Conservation (phyloP, 1,140 invertebrate genomes). For the Macrocentrus cingulum region DNA sequence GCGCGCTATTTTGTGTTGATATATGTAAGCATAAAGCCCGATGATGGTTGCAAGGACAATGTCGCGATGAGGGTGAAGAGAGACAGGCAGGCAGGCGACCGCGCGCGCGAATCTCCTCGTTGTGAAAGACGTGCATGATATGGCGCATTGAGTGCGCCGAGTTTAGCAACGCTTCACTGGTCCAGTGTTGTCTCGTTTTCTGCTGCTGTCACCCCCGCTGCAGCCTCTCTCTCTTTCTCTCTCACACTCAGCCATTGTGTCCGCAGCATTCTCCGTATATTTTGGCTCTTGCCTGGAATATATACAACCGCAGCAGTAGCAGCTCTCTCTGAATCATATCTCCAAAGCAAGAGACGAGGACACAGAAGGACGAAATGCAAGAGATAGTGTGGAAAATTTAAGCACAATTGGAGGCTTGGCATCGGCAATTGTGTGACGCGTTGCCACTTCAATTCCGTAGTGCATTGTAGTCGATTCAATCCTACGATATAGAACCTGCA, state of each 20-base stretch:
- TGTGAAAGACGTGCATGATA: slow-evolving; percentile 13
- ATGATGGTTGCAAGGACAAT: no score
- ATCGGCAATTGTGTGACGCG: slow-evolving; percentile 35
- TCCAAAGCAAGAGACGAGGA: no score
- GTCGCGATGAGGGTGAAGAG: neutral
- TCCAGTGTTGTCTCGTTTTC: neutral
- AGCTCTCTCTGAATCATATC: no score
- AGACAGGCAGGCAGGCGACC: neutral
- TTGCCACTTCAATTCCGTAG: slow-evolving; percentile 85
- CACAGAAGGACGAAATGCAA: no score
- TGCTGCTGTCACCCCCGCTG: no score
- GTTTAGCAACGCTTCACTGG: slow-evolving; percentile 19
- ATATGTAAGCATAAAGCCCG: no score
- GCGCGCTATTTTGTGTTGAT: no score
- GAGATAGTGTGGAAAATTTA: no score
- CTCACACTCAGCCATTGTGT: slow-evolving; percentile 3
- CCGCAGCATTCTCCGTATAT: slow-evolving; percentile 18
- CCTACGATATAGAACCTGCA: slow-evolving; percentile 67
- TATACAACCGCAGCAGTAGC: no score
- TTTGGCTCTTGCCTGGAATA: no score
- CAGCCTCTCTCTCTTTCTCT: neutral
- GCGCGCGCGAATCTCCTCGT: no score
- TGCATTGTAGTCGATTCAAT: slow-evolving; percentile 84
- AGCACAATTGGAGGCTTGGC: no score
- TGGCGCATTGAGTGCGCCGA: slow-evolving; percentile 16